Base-by-base conservation (phyloP, 2,888 invertebrate species). In the Diploptera punctata region DNA sequence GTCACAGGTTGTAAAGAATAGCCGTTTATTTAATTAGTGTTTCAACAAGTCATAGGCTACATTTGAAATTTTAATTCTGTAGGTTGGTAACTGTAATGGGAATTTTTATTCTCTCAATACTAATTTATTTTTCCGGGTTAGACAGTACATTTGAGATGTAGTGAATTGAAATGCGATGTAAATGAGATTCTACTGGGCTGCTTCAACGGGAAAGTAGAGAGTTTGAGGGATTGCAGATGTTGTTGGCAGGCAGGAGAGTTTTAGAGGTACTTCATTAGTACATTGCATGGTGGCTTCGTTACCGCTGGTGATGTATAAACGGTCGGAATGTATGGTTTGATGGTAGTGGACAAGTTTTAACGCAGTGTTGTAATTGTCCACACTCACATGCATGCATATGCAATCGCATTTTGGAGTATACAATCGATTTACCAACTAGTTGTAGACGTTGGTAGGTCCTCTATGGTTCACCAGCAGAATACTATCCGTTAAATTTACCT, bases 361-460 rank as follows among this genome's bases (percentile, higher is more conserved):
- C 52, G 24, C 13, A 52, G 24, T 18, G 24, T 24, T 24, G 21
- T 52, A 52, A 52, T 52, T 21, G 52, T 52, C 52, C 3, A 10
- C n/a, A n/a, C n/a, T n/a, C n/a, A 19, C n/a, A 52, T 52, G 24
- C 49, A 52, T 52, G 24, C 52, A 52, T 52, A 24, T 52, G 52
- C 24, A 52, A 24, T 9, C 21, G 24, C n/a, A n/a, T n/a, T n/a
- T 52, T 52, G 19, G 2, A 19, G 52, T 52, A 5, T 10, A 52
- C 52, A 52, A 52, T 24, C 24, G 24, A 9, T 24, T 52, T 21
- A 19, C n/a, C n/a, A n/a, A 21, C 10, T 9, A 10, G 24, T 52
- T 52, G 24, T 38, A 38, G 38, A 13, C 24, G 24, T 52, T 52
- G 52, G 1, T 52, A 52, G 9, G 52, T 52, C 24, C 13, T n/a